These are phyloP conservation scores for Diarsia rubi DNA, from an alignment of 2,888 invertebrate species.

Conservation along the genomic window DNA sequence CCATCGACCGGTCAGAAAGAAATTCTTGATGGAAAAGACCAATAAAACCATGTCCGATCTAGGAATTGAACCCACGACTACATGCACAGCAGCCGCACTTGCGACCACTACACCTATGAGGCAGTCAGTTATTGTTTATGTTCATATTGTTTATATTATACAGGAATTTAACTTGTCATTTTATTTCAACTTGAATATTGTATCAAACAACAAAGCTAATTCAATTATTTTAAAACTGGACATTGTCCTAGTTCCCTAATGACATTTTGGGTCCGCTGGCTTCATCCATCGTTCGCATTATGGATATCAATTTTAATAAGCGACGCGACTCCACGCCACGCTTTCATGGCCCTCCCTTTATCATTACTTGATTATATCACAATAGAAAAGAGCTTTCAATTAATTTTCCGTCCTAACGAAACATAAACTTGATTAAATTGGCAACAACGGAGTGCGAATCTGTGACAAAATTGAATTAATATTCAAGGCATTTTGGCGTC, in stretches of 20 bases:
- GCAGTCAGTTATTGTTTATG: too few species aligned
- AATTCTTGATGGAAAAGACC: too few species aligned
- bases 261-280: conserved; percentile 35
- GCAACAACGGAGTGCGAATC: conserved; percentile 51
- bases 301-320: conserved; percentile 62
- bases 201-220: conserved; percentile 14
- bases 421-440: conserved; percentile 54
- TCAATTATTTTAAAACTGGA: conserved; percentile 38
- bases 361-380: conserved; percentile 56
- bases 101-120: too few species aligned
- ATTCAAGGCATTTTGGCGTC: conserved; percentile 29
- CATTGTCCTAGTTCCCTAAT: conserved; percentile 44
- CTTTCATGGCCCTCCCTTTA: conserved; percentile 39
- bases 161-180: neutral
- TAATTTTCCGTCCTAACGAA: conserved; percentile 49
- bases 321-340: conserved; percentile 42
- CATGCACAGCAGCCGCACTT: too few species aligned
- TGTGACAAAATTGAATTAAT: conserved; percentile 51
- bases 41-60: too few species aligned
- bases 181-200: conserved; percentile 5
- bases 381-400: conserved; percentile 62
- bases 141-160: neutral
- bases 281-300: conserved; percentile 46
- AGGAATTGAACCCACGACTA: too few species aligned
- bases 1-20: too few species aligned